Conservation (phyloP, 2,888 invertebrate genomes). For the Agrenia bidenticulata region DNA sequence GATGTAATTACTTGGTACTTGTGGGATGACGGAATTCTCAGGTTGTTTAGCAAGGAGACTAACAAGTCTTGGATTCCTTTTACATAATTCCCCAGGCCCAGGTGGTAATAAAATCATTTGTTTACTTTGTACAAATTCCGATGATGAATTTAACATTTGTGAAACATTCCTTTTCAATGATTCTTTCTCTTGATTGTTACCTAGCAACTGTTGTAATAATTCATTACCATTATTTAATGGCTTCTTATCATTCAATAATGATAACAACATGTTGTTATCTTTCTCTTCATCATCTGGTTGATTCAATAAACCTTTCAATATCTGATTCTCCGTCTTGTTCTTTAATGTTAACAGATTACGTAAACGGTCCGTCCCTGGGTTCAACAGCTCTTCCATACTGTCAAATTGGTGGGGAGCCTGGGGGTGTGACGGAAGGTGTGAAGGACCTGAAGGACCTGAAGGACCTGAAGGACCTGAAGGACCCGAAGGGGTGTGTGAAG, state of each 20-base stretch:
- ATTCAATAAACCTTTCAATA: constrained; percentile 63
- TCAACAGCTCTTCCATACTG: not conserved
- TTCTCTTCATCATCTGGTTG: constrained; percentile 67
- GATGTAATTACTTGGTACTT: constrained; percentile 26
- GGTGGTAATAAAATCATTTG: constrained; percentile 3
- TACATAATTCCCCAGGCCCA: constrained; percentile 63
- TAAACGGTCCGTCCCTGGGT: constrained; percentile 25
- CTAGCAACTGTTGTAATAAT: constrained; percentile 65
- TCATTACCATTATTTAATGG: constrained; percentile 59
- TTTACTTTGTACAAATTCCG: too few relatives aligned
- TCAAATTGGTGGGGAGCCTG: constrained; percentile 18
- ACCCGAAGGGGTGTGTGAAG: too few relatives aligned
- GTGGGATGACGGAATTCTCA: constrained; percentile 62
- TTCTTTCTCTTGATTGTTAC: constrained; percentile 52
- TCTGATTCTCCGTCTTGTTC: constrained; percentile 40
- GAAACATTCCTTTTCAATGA: constrained; percentile 8
- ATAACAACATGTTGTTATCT: constrained; percentile 53
- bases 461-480: too few relatives aligned
- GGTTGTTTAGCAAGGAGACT: constrained; percentile 75
- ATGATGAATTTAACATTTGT: not conserved
- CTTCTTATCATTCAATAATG: constrained; percentile 46
- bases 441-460: too few relatives aligned
- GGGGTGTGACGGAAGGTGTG: too few relatives aligned
- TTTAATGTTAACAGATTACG: constrained; percentile 62
- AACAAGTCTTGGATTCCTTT: constrained; percentile 82